Evolutionary conservation across 2,888 invertebrate genomes (phyloP).

Genomic region (Eupithecia subfuscata): DNA sequence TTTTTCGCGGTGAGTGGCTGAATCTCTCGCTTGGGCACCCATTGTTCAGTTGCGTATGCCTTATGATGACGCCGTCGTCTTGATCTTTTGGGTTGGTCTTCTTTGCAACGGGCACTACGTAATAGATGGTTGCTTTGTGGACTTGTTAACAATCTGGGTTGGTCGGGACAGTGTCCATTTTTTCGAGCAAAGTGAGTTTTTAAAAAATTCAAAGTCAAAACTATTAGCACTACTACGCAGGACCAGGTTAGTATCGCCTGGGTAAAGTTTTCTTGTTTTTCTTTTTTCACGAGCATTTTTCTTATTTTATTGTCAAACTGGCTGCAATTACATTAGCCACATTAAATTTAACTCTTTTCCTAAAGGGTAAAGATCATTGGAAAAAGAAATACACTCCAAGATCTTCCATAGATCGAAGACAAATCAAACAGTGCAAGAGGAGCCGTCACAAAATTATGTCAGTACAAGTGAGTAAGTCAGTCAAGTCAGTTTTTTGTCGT

Average conservation of each 20-base stretch:
- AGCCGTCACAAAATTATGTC: background rate
- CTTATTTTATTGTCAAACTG: background rate
- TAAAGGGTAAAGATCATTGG: background rate
- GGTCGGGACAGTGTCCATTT: background rate
- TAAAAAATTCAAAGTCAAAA: background rate
- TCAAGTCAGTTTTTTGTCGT: background rate
- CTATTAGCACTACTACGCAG: background rate
- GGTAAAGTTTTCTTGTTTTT: background rate
- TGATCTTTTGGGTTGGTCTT: background rate
- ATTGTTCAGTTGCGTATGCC: background rate
- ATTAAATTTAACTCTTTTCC: background rate
- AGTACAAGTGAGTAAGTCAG: background rate
- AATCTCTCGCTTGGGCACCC: background rate
- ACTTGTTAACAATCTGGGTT: background rate
- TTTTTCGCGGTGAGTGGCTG: background rate
- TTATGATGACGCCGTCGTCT: background rate
- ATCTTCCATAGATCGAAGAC: background rate
- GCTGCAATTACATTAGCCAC: background rate
- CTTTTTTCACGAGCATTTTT: slow-evolving; percentile 1
- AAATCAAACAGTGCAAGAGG: background rate
- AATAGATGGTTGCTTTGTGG: background rate
- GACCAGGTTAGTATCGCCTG: background rate
- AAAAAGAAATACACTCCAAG: background rate
- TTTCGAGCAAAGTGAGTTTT: background rate
- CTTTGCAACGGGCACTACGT: background rate